Conservation (phyloP, 2,888 invertebrate genomes). For the Aphidius colemani region DNA sequence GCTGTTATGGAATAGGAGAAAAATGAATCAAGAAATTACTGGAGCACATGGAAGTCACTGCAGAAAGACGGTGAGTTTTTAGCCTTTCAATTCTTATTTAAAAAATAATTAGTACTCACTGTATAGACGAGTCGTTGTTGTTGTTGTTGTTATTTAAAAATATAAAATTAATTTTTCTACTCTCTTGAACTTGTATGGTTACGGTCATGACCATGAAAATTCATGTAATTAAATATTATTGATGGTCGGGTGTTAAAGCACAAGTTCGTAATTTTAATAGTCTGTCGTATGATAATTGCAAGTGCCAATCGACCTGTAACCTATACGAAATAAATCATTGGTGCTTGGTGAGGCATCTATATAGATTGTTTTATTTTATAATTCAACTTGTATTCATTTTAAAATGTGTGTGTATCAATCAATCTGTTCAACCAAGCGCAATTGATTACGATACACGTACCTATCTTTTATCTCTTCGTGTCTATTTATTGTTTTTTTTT, state of each 20-base stretch:
- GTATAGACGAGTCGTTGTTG: too few relatives aligned
- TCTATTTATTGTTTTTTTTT: too few relatives aligned
- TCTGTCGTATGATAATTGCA: constrained; percentile 60
- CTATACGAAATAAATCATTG: constrained; percentile 56
- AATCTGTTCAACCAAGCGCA: not conserved
- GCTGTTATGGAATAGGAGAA: too few relatives aligned
- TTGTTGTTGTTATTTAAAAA: too few relatives aligned
- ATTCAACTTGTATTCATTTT: constrained; percentile 1
- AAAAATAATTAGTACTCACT: constrained; percentile 11
- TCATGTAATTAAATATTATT: constrained; percentile 59
- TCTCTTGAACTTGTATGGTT: not conserved
- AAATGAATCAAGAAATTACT: not conserved
- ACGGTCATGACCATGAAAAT: constrained; percentile 52
- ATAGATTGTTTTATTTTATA: not conserved
- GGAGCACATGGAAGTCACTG: constrained; percentile 15
- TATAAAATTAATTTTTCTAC: too few relatives aligned
- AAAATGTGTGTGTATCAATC: too few relatives aligned
- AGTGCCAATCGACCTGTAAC: constrained; percentile 50
- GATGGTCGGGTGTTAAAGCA: constrained; percentile 50
- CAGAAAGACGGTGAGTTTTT: constrained; percentile 16
- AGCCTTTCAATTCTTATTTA: not conserved
- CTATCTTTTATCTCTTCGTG: not conserved
- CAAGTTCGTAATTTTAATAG: constrained; percentile 52
- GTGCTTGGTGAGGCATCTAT: constrained; percentile 7
- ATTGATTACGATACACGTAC: constrained; percentile 19